phyloP scores from a whole-genome alignment of 2,888 invertebrate species.

The Eubasilissa splendida region DNA sequence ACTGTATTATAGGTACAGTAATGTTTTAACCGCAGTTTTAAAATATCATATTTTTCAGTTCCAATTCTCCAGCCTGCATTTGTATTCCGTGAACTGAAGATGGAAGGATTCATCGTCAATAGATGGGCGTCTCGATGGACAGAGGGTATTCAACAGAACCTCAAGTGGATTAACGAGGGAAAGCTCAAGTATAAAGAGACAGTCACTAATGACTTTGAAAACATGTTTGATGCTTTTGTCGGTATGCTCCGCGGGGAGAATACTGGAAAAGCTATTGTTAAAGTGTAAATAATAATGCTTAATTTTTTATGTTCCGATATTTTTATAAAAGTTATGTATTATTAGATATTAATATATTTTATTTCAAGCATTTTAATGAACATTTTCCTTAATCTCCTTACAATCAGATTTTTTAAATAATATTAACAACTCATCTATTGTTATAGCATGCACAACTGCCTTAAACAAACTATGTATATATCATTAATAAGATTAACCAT shows the following conservation, averaged over 20 bases:
- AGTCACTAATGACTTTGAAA: conserved; percentile 81
- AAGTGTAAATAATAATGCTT: conserved; percentile 65
- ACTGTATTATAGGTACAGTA: too few relatives aligned
- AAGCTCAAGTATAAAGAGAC: conserved; percentile 81
- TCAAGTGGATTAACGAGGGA: conserved; percentile 78
- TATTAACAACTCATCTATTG: too few relatives aligned
- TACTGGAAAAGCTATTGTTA: conserved; percentile 80
- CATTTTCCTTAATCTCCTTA: too few relatives aligned
- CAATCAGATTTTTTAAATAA: too few relatives aligned
- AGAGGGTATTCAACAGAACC: conserved; percentile 77
- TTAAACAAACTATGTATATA: too few relatives aligned
- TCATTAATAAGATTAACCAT: too few relatives aligned
- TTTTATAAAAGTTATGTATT: too few relatives aligned
- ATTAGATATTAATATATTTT: too few relatives aligned
- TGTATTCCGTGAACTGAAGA: conserved; percentile 73
- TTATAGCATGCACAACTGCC: too few relatives aligned
- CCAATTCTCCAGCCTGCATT: conserved; percentile 71
- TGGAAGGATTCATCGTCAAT: conserved; percentile 76
- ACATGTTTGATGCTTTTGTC: conserved; percentile 80
- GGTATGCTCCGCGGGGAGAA: conserved; percentile 78
- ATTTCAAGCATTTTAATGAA: too few relatives aligned
- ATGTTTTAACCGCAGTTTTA: too few relatives aligned
- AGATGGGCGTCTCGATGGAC: conserved; percentile 75
- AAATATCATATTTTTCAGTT: conserved; percentile 59
- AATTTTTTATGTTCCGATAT: too few relatives aligned